Percentiles rank a stretch among this genome's conserved stretches.
Conservation (phyloP, 1,140 invertebrate genomes). For the Paraescarpia echinospica region DNA sequence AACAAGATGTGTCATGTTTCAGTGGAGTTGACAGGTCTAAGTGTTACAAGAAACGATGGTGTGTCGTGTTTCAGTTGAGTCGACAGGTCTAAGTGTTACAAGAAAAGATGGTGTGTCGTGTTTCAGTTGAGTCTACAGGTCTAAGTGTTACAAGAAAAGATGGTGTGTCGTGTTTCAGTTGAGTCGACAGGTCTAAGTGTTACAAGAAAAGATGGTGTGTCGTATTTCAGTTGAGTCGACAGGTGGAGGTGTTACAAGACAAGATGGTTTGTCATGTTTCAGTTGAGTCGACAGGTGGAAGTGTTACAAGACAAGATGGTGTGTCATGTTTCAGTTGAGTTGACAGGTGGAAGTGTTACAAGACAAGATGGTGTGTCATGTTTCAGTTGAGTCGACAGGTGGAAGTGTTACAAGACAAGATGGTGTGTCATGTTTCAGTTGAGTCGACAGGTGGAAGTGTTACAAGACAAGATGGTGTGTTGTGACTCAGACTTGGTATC, state of each 20-base stretch:
- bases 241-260: background rate
- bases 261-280: background rate
- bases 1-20: background rate
- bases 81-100: background rate
- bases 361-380: background rate
- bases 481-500: conserved; percentile 73
- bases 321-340: background rate
- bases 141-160: background rate
- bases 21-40: background rate
- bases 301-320: background rate
- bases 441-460: conserved; percentile 58
- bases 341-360: background rate
- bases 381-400: background rate
- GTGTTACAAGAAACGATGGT: background rate
- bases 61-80: background rate
- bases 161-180: background rate
- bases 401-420: background rate
- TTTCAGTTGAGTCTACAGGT: background rate
- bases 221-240: background rate
- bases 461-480: conserved; percentile 69
- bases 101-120: background rate
- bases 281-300: background rate
- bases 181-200: background rate
- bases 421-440: conserved; percentile 29
- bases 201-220: background rate